Evolutionary conservation across 2,113 vertebrate genomes (phyloP), one percentile per base, ranked within the genome.

Genomic region (Sapayoa aenigma): DNA sequence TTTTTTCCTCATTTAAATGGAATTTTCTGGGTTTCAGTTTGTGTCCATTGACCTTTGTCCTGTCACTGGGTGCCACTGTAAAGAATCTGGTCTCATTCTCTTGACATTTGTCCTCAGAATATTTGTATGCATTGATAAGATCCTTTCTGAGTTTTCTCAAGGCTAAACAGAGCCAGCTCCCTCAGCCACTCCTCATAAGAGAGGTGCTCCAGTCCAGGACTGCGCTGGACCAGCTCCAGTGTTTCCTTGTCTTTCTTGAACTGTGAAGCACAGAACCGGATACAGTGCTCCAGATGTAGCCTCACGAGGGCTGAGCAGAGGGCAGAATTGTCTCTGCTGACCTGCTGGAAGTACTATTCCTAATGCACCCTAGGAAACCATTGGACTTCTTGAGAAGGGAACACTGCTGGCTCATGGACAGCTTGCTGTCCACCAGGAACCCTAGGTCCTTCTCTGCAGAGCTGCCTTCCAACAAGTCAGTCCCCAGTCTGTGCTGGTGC

Each of bases 201-300:
- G 30, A 42, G 11, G 35, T 56, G 9, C 27, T 73, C 27, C 42
- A 35, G 14, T 37, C 42, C 27, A 72, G 13, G 20, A 14, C 37
- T 68, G 25, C 7, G 9, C 31, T 33, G 31, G 37, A 37, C 46
- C 27, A 12, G 6, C 49, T 41, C 24, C 24, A 23, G 15, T 20
- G 55, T 35, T 6, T 39, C 23, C 59, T 62, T 46, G 23, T 5
- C 7, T 46, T 44, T 74, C 33, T n/a, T 28, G n/a, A 30, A 11
- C 12, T 24, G 33, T 19, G 6, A 9, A 46, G 23, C 2, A 1
- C 28, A 53, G n/a, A 16, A n/a, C 4, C 3, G 23, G 55, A 5
- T 46, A 11, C 12, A 24, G 21, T 6, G 5, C 39, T 53, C 23
- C 39, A 9, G 5, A 9, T 4, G 5, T 3, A n/a, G 23, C 23